Evolutionary conservation across 2,797 vertebrate species (phyloP).

Genomic region (Artibeus jamaicensis): DNA sequence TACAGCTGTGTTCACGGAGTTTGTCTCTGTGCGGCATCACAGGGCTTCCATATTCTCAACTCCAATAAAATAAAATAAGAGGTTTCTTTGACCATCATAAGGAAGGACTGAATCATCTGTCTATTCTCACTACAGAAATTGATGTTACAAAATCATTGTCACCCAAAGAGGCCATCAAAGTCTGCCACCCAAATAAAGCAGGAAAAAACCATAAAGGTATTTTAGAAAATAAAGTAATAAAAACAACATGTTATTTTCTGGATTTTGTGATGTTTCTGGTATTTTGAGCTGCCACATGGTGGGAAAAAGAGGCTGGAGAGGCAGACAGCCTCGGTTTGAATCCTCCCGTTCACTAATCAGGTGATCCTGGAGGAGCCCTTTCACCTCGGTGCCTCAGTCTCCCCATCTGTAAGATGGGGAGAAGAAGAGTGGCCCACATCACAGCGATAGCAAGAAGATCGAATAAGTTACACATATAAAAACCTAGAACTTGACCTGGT

Average conservation of each 20-base stretch:
- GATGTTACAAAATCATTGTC: not conserved
- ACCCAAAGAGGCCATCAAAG: not conserved
- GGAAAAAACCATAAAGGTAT: not conserved
- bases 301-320: not conserved
- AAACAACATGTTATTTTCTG: not conserved
- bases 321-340: not conserved
- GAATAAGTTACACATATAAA: not conserved
- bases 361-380: not conserved
- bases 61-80: not conserved
- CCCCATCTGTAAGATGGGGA: not conserved
- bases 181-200: not conserved
- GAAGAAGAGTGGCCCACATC: not conserved
- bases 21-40: not conserved
- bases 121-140: not conserved
- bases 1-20: not conserved
- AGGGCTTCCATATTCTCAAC: not conserved
- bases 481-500: not conserved
- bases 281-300: not conserved
- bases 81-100: not conserved
- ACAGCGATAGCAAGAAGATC: not conserved
- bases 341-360: not conserved
- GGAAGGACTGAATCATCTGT: not conserved
- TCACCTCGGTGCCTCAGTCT: not conserved
- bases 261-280: not conserved
- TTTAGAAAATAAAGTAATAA: not conserved